Base-by-base conservation (phyloP, 2,888 invertebrate species). In the Kuschelorhynchus macadamiae region DNA sequence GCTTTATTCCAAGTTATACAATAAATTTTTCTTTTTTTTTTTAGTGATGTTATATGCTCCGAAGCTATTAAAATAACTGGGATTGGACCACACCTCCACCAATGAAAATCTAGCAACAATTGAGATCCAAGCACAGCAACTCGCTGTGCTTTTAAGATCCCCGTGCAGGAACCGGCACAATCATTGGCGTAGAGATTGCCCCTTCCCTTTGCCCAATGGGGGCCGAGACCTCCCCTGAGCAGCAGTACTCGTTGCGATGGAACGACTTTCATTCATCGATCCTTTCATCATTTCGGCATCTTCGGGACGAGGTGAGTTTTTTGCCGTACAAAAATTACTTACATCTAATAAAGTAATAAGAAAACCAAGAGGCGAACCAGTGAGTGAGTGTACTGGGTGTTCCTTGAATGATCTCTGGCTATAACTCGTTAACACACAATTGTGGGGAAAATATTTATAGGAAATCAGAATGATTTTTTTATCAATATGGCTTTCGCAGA, bases 211-310 rank as follows among this genome's bases (percentile, higher is more conserved):
- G 82, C 82, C 86, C 87, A 86, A 87, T 88, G 86, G 87, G 87
- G 85, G 87, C 87, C 86, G 87, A 81, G 75, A 83, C 84, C 81
- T 82, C 83, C 83, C 82, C 89, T 46, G 62, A 69, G 50, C 71
- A 71, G 50, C 71, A 91, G 85, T 96, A 95, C 86, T 94, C 95
- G 84, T 89, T 96, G 85, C 91, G 95, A 81, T 96, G 96, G 96
- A 96, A 96, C 85, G 95, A 96, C 86, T 96, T 95, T 87, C 95
- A 95, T 85, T 91, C 93, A 75, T 95, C 94, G 80, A 94, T 96
- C 85, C 89, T 95, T 78, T 93, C 92, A 75, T 94, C 95, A 75
- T 96, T 96, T 87, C 90, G 95, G 76, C 92, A 94, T 82, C 87
- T 96, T 79, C 57, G 70, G 17, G 71, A 71, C 61, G 70, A 70